These are phyloP conservation scores for Urocynchramus pylzowi DNA, from an alignment of 2,113 vertebrate species.

Conservation along the genomic window DNA sequence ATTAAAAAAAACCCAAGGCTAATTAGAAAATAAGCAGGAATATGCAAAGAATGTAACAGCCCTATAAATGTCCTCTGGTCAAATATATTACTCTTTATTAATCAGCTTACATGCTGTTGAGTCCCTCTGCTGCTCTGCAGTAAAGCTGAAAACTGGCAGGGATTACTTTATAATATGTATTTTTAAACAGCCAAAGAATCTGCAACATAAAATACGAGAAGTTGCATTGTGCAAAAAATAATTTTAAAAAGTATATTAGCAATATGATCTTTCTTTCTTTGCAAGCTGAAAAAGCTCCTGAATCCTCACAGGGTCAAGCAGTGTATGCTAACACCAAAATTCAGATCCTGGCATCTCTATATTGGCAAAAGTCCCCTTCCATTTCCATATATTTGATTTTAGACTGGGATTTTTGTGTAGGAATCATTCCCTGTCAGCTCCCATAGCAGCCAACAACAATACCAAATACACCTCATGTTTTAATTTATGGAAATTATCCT, in stretches of 20 bases:
- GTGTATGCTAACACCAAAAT: background rate
- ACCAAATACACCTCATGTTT: background rate
- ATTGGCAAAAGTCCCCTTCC: background rate
- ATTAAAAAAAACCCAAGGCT: background rate
- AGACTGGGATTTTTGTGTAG: background rate
- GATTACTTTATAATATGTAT: background rate
- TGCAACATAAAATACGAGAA: background rate
- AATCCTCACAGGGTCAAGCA: background rate
- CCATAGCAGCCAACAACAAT: background rate
- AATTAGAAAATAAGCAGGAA: background rate
- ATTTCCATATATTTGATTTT: background rate
- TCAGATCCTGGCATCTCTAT: background rate
- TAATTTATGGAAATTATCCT: background rate
- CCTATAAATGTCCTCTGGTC: constrained; percentile 8
- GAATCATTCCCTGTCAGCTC: background rate
- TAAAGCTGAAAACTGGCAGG: constrained; percentile 10
- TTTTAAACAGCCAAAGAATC: background rate
- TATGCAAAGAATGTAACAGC: background rate
- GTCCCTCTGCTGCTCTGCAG: background rate
- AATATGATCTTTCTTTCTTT: background rate
- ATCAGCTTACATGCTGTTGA: background rate
- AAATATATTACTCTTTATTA: background rate
- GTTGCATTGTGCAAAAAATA: background rate
- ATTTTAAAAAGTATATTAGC: background rate
- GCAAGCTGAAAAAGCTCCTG: background rate